Evolutionary conservation across 2,797 vertebrate species (phyloP).

Genomic region (Alosa sapidissima): DNA sequence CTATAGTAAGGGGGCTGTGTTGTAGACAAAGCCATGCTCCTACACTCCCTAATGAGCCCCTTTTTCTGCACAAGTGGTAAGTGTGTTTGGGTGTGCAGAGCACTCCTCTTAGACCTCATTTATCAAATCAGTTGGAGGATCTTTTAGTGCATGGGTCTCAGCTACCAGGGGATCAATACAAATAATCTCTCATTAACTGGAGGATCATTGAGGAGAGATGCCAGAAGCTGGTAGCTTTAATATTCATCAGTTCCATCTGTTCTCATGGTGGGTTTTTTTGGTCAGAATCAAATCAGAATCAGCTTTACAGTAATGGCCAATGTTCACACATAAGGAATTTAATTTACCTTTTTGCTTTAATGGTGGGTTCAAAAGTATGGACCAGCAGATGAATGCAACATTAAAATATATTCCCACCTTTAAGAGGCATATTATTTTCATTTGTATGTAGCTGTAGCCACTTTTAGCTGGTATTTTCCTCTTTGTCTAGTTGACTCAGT

Average conservation of each 20-base stretch:
- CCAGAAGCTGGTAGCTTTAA: neutral
- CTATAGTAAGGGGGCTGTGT: neutral
- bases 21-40: neutral
- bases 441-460: too few relatives aligned
- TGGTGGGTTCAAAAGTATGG: neutral
- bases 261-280: neutral
- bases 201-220: neutral
- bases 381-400: neutral
- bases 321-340: neutral
- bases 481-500: neutral
- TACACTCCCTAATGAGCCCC: neutral
- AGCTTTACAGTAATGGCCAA: too few relatives aligned
- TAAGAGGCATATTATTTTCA: too few relatives aligned
- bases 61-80: neutral
- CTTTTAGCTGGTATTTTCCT: neutral
- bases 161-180: neutral
- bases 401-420: neutral
- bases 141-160: neutral
- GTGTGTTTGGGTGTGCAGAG: neutral
- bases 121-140: neutral
- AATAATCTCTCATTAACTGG: slow-evolving; percentile 8
- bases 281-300: too few relatives aligned
- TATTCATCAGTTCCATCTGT: neutral
- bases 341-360: neutral
- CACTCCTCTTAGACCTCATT: neutral